These are phyloP conservation scores for Ginglymostoma cirratum DNA, from an alignment of 2,113 vertebrate species.

Conservation along the genomic window DNA sequence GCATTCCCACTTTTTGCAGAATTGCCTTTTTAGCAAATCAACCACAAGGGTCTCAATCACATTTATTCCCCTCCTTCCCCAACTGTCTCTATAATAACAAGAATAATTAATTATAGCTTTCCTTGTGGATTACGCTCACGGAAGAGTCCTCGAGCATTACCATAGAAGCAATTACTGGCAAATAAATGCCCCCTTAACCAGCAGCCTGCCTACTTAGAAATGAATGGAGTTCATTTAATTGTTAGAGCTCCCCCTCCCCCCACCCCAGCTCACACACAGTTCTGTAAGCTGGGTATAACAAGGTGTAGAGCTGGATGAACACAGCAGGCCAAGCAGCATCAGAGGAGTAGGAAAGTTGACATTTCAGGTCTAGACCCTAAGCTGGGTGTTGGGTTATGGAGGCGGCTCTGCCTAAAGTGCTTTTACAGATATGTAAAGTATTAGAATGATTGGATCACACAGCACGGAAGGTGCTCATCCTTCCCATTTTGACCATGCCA, in stretches of 20 bases:
- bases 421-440: neutral
- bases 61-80: neutral
- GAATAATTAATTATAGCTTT: constrained; percentile 11
- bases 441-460: neutral
- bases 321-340: too few species aligned
- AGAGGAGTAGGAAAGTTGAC: too few species aligned
- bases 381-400: neutral
- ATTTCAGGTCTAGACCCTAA: too few species aligned
- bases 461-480: neutral
- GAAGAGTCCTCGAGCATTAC: neutral
- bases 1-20: neutral
- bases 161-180: neutral
- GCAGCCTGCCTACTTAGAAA: neutral
- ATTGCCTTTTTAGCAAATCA: constrained; percentile 19
- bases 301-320: too few species aligned
- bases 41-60: neutral
- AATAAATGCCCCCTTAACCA: neutral
- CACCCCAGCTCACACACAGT: neutral
- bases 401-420: neutral
- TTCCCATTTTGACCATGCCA: neutral
- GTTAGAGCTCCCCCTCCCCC: neutral
- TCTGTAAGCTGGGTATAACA: too few species aligned
- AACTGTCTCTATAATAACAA: neutral
- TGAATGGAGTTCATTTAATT: neutral
- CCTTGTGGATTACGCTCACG: neutral